A percentile compares a stretch with the other conserved stretches of the same genome.
phyloP scores from a whole-genome alignment of 2,888 invertebrate species.

The Perizoma affinitatum region DNA sequence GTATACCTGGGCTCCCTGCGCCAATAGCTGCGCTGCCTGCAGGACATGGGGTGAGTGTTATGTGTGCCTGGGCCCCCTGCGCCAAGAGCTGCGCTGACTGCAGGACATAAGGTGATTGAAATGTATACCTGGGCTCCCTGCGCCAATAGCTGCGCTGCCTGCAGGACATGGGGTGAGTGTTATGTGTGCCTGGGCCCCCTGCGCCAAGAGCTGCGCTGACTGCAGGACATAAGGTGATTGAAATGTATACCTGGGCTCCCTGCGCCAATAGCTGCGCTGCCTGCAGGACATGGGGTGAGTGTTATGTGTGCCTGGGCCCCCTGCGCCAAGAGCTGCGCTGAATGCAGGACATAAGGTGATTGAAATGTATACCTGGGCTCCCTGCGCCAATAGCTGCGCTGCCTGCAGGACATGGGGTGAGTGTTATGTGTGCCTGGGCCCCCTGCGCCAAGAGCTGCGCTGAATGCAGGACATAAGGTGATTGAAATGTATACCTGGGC shows the following conservation, averaged over 20 bases:
- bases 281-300: constrained; percentile 89
- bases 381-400: constrained; percentile 19
- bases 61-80: constrained; percentile 92
- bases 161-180: constrained; percentile 87
- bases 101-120: constrained; percentile 87
- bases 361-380: constrained; percentile 88
- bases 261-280: constrained; percentile 92
- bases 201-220: constrained; percentile 91
- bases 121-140: constrained; percentile 90
- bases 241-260: constrained; percentile 88
- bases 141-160: constrained; percentile 92
- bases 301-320: constrained; percentile 89
- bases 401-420: too few species aligned
- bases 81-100: constrained; percentile 91
- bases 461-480: constrained; percentile 92
- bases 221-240: constrained; percentile 89
- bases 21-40: constrained; percentile 91
- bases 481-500: constrained; percentile 87
- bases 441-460: constrained; percentile 91
- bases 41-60: constrained; percentile 87
- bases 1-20: constrained; percentile 92
- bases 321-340: constrained; percentile 92
- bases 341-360: constrained; percentile 89
- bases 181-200: constrained; percentile 91
- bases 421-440: too few species aligned